Percentiles rank a stretch among this genome's conserved stretches.
Conservation (phyloP, 2,113 vertebrate genomes). For the Leucopsar rothschildi region DNA sequence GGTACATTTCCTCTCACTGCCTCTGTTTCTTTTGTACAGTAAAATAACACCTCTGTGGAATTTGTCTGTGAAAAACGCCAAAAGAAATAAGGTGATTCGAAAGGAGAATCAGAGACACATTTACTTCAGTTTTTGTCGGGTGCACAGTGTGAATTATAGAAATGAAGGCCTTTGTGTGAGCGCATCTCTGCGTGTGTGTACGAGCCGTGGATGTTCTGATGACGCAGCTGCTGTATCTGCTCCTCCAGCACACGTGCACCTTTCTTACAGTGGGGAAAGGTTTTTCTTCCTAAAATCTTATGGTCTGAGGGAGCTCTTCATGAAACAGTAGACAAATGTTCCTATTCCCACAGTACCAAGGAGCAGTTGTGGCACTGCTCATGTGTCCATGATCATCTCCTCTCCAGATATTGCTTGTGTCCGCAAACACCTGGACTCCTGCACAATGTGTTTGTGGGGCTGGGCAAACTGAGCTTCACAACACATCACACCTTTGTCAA, state of each 20-base stretch:
- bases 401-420: constrained; percentile 1
- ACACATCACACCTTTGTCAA: not conserved
- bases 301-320: not conserved
- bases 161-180: not conserved
- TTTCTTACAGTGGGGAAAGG: not conserved
- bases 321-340: not conserved
- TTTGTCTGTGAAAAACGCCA: not conserved
- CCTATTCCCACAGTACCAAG: not conserved
- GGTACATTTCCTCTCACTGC: constrained; percentile 49
- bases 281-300: not conserved
- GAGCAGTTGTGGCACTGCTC: not conserved
- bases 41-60: constrained; percentile 11
- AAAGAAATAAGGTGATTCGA: constrained; percentile 10
- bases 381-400: not conserved
- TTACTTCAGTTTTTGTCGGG: not conserved
- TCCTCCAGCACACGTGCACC: not conserved
- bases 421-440: not conserved
- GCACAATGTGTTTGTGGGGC: not conserved
- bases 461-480: not conserved
- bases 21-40: not conserved
- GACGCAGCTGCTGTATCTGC: not conserved
- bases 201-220: not conserved
- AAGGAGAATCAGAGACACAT: not conserved
- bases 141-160: not conserved
- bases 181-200: not conserved